Evolutionary conservation across 2,888 invertebrate genomes (phyloP).

Genomic region (Nesidiocoris tenuis): DNA sequence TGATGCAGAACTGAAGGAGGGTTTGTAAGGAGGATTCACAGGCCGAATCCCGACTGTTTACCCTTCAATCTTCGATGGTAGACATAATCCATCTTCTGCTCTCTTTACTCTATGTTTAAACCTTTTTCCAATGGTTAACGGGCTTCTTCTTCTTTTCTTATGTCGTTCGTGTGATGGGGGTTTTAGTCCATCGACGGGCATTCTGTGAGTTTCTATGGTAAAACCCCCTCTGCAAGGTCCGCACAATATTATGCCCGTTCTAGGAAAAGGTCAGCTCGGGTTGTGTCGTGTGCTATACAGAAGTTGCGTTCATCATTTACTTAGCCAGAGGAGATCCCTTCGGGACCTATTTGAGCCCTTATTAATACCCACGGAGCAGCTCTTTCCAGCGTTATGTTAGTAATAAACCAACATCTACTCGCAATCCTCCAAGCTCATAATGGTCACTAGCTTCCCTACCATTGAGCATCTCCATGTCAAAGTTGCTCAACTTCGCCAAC

Average conservation of each 20-base stretch:
- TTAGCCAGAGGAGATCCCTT: background rate
- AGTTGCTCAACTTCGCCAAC: background rate
- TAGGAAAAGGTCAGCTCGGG: background rate
- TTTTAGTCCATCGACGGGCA: too few relatives aligned
- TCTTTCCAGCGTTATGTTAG: background rate
- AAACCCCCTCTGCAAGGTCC: background rate
- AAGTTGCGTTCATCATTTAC: background rate
- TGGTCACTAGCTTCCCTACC: background rate
- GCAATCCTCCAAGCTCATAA: background rate
- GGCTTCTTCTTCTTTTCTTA: too few relatives aligned
- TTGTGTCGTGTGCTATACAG: background rate
- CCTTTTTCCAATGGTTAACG: too few relatives aligned
- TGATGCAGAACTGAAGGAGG: too few relatives aligned
- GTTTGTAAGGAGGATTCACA: too few relatives aligned
- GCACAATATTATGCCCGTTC: background rate
- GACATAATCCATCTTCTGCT: too few relatives aligned
- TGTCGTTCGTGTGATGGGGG: too few relatives aligned
- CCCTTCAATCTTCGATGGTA: too few relatives aligned
- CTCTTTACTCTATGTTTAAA: too few relatives aligned
- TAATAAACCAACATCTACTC: background rate
- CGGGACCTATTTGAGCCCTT: background rate
- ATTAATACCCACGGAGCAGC: background rate
- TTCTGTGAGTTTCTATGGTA: too few relatives aligned
- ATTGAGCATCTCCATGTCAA: background rate
- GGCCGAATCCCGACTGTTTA: too few relatives aligned